phyloP scores from a whole-genome alignment of 2,113 vertebrate species.

The Heloderma charlesbogerti region DNA sequence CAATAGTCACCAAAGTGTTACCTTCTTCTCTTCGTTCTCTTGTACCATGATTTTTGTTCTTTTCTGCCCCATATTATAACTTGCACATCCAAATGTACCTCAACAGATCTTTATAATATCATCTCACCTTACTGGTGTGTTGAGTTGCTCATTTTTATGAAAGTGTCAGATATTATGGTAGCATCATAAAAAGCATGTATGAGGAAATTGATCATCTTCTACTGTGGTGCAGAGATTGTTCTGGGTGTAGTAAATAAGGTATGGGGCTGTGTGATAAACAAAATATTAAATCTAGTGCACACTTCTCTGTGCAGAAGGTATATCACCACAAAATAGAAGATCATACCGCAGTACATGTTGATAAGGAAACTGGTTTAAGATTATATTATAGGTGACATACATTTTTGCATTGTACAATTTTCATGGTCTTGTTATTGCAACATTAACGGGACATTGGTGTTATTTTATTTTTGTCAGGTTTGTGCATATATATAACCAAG shows the following conservation, averaged over 20 bases:
- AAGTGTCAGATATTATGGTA: constrained; percentile 14
- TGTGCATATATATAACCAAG: too few relatives aligned
- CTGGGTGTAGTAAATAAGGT: constrained; percentile 5
- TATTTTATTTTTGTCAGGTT: background rate
- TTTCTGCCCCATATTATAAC: background rate
- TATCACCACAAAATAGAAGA: background rate
- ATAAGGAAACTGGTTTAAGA: background rate
- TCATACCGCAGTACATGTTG: background rate
- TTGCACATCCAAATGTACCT: background rate
- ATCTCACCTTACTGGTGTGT: background rate
- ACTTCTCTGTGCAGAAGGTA: background rate
- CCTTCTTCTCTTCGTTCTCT: background rate
- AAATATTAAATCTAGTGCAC: background rate
- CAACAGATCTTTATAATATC: constrained; percentile 17
- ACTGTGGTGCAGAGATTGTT: background rate
- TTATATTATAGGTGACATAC: background rate
- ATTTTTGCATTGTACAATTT: background rate
- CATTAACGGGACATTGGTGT: constrained; percentile 28
- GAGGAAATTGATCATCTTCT: constrained; percentile 16
- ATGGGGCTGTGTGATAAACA: background rate
- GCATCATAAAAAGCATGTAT: constrained; percentile 3
- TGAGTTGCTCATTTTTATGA: constrained; percentile 20
- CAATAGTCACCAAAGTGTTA: background rate
- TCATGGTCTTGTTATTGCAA: background rate
- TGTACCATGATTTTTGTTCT: background rate